Conservation (phyloP, 2,888 invertebrate species). For the Synanthedon formicaeformis region DNA sequence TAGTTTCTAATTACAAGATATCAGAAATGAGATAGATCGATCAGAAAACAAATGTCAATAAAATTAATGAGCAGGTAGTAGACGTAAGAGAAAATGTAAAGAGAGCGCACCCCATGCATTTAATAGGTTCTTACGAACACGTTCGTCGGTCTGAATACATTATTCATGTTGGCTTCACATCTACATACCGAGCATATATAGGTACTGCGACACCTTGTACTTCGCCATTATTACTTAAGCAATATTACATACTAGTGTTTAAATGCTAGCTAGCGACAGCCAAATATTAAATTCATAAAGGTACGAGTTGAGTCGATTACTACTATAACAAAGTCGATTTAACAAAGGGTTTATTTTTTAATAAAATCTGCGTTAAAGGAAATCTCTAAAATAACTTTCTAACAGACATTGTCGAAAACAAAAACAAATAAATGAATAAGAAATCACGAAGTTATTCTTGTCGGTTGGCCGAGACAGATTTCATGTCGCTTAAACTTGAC, state of each 20-base stretch:
- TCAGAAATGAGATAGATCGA: no score
- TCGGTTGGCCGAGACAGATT: neutral
- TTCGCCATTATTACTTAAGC: neutral
- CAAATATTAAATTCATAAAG: neutral
- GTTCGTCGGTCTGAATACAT: conserved; percentile 6
- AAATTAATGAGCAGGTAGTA: no score
- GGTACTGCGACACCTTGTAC: neutral
- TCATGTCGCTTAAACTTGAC: neutral
- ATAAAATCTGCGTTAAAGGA: no score
- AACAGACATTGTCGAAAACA: no score
- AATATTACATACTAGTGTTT: neutral
- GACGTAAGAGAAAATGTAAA: conserved; percentile 1
- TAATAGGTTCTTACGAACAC: conserved; percentile 2
- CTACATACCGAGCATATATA: conserved; percentile 3
- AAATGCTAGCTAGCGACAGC: neutral
- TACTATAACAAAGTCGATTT: no score
- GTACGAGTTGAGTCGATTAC: neutral
- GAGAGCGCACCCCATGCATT: neutral
- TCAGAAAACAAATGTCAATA: no score
- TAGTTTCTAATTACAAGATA: no score
- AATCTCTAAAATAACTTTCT: no score
- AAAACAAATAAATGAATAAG: no score
- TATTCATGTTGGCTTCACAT: conserved; percentile 5
- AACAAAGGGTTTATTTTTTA: no score
- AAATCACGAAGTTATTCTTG: no score